Evolutionary conservation across 2,113 vertebrate genomes (phyloP), one percentile per base, ranked within the genome.

Genomic region (Dermatemys mawii): DNA sequence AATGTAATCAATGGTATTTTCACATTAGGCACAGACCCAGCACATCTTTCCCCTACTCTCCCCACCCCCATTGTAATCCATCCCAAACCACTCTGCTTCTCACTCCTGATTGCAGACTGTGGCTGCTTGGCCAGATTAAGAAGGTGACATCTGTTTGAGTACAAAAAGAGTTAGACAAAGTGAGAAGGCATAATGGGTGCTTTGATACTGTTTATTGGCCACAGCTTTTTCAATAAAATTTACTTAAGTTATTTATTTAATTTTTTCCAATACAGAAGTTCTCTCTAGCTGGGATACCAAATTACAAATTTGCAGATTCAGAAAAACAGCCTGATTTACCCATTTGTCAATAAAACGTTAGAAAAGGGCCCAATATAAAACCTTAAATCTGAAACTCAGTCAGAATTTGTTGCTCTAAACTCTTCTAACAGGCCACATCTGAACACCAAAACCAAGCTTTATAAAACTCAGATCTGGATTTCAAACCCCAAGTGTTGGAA

Each of bases 11-110:
- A 32, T 2, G 27, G 70, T 83, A 67, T 70, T 83, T 86, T 83
- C 4, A 1, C 17, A 80, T 90, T 75, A 82, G 75, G 83, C 81
- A 73, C 88, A 79, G 85, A 91, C 89, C 70, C 90, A 93, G 82
- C 85, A 88, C 26, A 50, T 84, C 73, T 84, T 87, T 26, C 32
- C 87, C 87, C 83, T 81, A 83, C 67, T 85, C n/a, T 86, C 75
- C 93, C 95, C 92, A 93, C 60, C 91, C 93, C 93, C 94, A 93
- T 93, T 80, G 93, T 97, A 97, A 97, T 96, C 97, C 97, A 94
- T 94, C 84, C 95, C 91, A 94, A 88, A 85, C 21, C 85, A 14
- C 53, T 86, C 83, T 82, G 94, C 94, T 92, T 83, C 88, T 95
- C 92, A 89, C 93, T 87, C 83, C 78, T 86, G 83, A 87, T 55